Evolutionary conservation across 1,140 invertebrate species (phyloP), one percentile per base, ranked within the genome.

Genomic region (Globodera rostochiensis): DNA sequence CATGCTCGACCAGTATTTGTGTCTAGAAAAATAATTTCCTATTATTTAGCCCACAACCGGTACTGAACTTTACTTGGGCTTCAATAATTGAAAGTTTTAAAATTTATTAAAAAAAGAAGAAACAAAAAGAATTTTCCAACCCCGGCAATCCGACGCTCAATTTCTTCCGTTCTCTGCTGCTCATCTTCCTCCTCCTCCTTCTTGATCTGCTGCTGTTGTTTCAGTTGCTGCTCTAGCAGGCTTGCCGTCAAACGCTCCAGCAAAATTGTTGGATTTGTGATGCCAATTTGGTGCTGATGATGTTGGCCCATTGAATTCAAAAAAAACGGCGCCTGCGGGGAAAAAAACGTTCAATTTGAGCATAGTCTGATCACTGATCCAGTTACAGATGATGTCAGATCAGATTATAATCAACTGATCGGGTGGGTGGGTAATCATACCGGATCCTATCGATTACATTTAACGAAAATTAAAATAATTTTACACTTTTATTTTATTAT

Each of bases 211-310:
- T 71, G 69, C 57, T 71, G 69, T 6, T 71, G 69, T 1, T 71
- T 71, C 25, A 71, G 25, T 47, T 71, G 69, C 69, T 71, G 69
- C 46, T 47, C 69, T 21, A 71, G 36, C n/a, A 71, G n/a, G 46
- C 36, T 71, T 2, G 69, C 69, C 11, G 69, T 71, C 36, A 71
- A 47, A 13, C 69, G 69, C n/a, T 71, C 69, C 9, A 71, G 69
- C 69, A 71, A 47, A 25, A 71, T 13, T 36, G 69, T 71, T 11
- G 69, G 57, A 19, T 64, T 64, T 64, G 69, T 71, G 36, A 11
- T 19, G 25, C 36, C 69, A 45, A 47, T 36, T 13, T 47, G 69
- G 5, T 47, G 69, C 36, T 45, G 69, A 4, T 71, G 69, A 11
- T 47, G 36, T 11, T 15, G 69, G 19, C 8, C 69, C 8, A 71